phyloP scores from a whole-genome alignment of 2,888 invertebrate species.

The Eutolmus rufibarbis region DNA sequence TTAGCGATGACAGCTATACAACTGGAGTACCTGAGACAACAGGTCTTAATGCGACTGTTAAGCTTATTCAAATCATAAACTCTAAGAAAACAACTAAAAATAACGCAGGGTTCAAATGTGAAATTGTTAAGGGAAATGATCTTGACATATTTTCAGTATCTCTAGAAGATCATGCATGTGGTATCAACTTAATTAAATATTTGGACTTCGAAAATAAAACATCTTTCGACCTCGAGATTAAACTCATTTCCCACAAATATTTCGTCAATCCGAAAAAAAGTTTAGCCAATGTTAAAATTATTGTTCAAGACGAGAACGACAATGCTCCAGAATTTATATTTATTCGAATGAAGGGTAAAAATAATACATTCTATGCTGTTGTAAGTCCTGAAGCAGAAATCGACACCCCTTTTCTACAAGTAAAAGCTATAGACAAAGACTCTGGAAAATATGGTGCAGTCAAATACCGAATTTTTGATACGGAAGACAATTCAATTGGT shows the following conservation, averaged over 20 bases:
- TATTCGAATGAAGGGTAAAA: conserved; percentile 68
- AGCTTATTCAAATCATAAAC: conserved; percentile 62
- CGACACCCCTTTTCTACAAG: conserved; percentile 78
- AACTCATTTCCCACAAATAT: conserved; percentile 80
- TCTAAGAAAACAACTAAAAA: conserved; percentile 58
- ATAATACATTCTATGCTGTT: conserved; percentile 80
- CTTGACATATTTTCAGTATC: conserved; percentile 71
- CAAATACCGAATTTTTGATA: conserved; percentile 68
- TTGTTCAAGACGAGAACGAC: conserved; percentile 87
- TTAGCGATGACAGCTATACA: conserved; percentile 85
- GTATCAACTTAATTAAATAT: conserved; percentile 72
- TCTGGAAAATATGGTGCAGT: conserved; percentile 83
- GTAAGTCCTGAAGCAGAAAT: conserved; percentile 77
- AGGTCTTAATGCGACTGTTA: conserved; percentile 60
- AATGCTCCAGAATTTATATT: conserved; percentile 84
- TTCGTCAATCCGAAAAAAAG: conserved; percentile 80
- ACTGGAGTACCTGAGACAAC: conserved; percentile 78
- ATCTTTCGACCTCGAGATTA: conserved; percentile 77
- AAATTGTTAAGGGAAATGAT: conserved; percentile 79
- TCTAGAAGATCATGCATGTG: conserved; percentile 83
- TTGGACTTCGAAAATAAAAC: conserved; percentile 82
- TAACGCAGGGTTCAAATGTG: conserved; percentile 73
- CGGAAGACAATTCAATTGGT: conserved; percentile 56
- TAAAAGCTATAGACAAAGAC: conserved; percentile 87
- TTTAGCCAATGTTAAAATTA: conserved; percentile 78